Evolutionary conservation across 2,797 vertebrate species (phyloP).

Genomic region (Anguilla anguilla): DNA sequence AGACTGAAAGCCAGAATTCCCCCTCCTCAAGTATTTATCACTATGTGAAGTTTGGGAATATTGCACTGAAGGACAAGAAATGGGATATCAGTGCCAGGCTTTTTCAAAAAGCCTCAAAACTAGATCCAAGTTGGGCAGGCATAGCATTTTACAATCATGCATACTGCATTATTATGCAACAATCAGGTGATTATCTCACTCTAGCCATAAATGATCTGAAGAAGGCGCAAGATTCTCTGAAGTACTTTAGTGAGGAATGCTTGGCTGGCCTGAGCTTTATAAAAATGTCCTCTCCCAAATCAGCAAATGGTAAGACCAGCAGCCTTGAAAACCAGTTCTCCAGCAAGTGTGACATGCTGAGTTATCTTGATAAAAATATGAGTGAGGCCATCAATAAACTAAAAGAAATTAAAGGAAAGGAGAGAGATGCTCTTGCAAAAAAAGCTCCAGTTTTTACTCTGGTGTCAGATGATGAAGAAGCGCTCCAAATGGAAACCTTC

Average conservation of each 20-base stretch:
- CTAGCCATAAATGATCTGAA: slow-evolving; percentile 35
- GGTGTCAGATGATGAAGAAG: slow-evolving; percentile 25
- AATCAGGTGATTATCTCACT: slow-evolving; percentile 22
- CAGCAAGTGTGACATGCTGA: slow-evolving; percentile 25
- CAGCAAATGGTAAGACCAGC: neutral
- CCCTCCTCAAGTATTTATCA: slow-evolving; percentile 45
- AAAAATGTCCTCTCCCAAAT: slow-evolving; percentile 22
- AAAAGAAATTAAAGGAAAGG: neutral
- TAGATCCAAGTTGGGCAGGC: slow-evolving; percentile 47
- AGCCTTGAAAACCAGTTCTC: slow-evolving; percentile 28
- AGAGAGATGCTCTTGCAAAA: neutral
- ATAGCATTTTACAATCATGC: slow-evolving; percentile 50
- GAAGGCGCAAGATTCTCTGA: slow-evolving; percentile 35
- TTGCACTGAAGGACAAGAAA: slow-evolving; percentile 16
- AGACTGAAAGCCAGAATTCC: slow-evolving; percentile 22
- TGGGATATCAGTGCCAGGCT: slow-evolving; percentile 15
- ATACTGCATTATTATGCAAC: slow-evolving; percentile 31
- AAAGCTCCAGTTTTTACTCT: slow-evolving; percentile 30
- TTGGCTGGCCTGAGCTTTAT: slow-evolving; percentile 14
- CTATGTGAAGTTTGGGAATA: slow-evolving; percentile 47
- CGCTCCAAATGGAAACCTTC: slow-evolving; percentile 12
- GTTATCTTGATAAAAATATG: slow-evolving; percentile 34
- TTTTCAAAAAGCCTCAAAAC: slow-evolving; percentile 33
- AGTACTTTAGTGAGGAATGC: slow-evolving; percentile 26
- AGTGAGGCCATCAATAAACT: slow-evolving; percentile 27